Percentiles rank a stretch among this genome's conserved stretches.
These are phyloP conservation scores for Andrena trimmerana DNA, from an alignment of 2,888 invertebrate genomes.

Conservation along the genomic window DNA sequence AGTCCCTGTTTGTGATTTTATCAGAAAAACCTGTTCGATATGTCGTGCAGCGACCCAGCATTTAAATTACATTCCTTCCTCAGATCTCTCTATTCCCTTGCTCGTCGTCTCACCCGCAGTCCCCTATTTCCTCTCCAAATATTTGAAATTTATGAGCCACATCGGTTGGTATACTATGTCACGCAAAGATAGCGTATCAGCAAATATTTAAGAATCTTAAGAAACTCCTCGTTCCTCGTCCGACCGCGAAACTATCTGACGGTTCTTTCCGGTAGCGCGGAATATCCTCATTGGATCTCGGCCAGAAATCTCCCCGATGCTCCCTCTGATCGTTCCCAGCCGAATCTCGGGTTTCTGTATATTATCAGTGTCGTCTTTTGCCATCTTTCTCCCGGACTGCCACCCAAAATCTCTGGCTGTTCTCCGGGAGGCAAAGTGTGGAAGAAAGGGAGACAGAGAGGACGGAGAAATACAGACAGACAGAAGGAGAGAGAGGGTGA, in stretches of 20 bases:
- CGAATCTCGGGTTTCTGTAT: slow-evolving; percentile 28
- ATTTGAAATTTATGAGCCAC: neutral
- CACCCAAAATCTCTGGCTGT: slow-evolving; percentile 20
- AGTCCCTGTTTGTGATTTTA: no score
- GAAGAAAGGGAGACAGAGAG: slow-evolving; percentile 8
- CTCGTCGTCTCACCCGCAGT: no score
- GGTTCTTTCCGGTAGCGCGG: neutral
- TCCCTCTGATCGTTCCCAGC: slow-evolving; percentile 35
- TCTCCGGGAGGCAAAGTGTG: neutral
- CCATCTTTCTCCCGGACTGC: slow-evolving; percentile 37
- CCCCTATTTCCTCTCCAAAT: neutral
- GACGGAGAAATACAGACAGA: slow-evolving; percentile 49
- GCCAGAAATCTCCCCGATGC: slow-evolving; percentile 41
- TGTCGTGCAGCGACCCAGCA: no score
- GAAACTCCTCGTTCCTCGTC: neutral
- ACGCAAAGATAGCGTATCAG: slow-evolving; percentile 5
- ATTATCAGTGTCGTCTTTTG: slow-evolving; percentile 44
- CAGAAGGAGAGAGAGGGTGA: neutral
- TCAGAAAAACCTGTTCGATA: no score
- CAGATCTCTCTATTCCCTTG: no score
- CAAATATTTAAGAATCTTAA: slow-evolving; percentile 16
- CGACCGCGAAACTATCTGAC: slow-evolving; percentile 1
- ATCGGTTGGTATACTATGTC: neutral
- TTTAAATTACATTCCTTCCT: no score
- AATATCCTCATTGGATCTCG: slow-evolving; percentile 22